Evolutionary conservation across 2,113 vertebrate species (phyloP), one percentile per base, ranked within the genome.

Genomic region (Malaclemys terrapin): DNA sequence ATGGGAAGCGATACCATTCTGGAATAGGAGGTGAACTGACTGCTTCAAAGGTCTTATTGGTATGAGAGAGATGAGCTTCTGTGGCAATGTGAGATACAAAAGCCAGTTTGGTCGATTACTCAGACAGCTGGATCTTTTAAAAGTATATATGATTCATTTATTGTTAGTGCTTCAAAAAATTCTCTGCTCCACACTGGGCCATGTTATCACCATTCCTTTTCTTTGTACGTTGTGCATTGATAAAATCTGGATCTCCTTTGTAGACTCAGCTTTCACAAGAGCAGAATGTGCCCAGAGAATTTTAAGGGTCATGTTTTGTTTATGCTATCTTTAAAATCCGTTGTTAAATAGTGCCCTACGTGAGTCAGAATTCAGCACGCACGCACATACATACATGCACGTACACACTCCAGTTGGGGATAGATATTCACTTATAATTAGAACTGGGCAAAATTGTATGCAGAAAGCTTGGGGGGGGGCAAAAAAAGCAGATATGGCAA

Each of bases 341-440:
- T 87, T 81, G 42, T 83, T 42, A 85, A 92, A 79, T 6, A 59
- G 31, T 45, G 49, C 8, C 25, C 13, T 16, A 27, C 7, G 5
- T 29, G 38, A 82, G 24, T 57, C n/a, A 45, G 56, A 82, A 47
- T 82, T 82, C 89, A 94, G 59, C 2, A 4, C 13, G 5, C 6
- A 1, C 24, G 3, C 45, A 6, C 10, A 9, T 49, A 17, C 35
- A 52, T 62, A 76, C 8, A 85, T 0, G 2, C 38, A 84, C n/a
- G 35, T 50, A 87, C 38, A n/a, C 13, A n/a, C 59, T 49, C 17
- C 45, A 89, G 0, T 29, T 85, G 42, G 57, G n/a, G 82, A 85
- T 53, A 35, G 56, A 62, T 6, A 38, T 72, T 72, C 19, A 72
- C 65, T n/a, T 72, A 38, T 22, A 10, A 72, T 72, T 38, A 38